Evolutionary conservation across 2,797 vertebrate species (phyloP), one percentile per base, ranked within the genome.

Genomic region (Alauda arvensis): DNA sequence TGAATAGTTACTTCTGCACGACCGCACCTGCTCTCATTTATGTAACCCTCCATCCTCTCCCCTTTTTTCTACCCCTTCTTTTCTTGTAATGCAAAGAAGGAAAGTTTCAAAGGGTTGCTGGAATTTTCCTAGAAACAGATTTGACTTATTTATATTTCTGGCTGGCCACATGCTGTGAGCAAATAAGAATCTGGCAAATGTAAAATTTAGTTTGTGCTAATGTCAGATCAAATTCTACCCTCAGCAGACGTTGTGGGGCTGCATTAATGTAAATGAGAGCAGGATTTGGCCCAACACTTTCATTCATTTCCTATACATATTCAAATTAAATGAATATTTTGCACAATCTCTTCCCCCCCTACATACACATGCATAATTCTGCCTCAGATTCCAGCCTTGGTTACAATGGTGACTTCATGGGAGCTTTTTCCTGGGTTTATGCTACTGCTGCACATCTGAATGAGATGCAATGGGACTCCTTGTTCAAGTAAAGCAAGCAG

Each of bases 1-100:
- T 97, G 97, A 97, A 97, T 96, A 97, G 96, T 98, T 98, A 97
- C 98, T 97, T 97, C 97, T 97, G 97, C 96, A 93, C 87, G 95
- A 96, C 95, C 88, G 96, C 98, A 97, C 97, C 97, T 97, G 97
- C 96, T 97, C 96, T 97, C 93, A 94, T 96, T 96, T 97, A 96
- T 86, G 92, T 96, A 95, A 95, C 93, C 89, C 91, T 76, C 89
- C 77, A 94, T 89, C 91, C 84, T 88, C 90, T 93, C 77, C 63
- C 63, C 75, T 70, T 85, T 88, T 88, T 91, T 85, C 93, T 92
- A 95, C 93, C 87, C 90, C 88, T 79, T 85, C 81, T 77, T 94
- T 93, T 93, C 92, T 95, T 95, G 95, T 83, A 96, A 96, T 88
- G 86, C 90, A 92, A 94, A 90, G 53, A 70, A 93, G 92, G 80